Percentiles rank a stretch among this genome's conserved stretches.
phyloP scores from a whole-genome alignment of 2,888 invertebrate genomes.

The Julus scanicus region DNA sequence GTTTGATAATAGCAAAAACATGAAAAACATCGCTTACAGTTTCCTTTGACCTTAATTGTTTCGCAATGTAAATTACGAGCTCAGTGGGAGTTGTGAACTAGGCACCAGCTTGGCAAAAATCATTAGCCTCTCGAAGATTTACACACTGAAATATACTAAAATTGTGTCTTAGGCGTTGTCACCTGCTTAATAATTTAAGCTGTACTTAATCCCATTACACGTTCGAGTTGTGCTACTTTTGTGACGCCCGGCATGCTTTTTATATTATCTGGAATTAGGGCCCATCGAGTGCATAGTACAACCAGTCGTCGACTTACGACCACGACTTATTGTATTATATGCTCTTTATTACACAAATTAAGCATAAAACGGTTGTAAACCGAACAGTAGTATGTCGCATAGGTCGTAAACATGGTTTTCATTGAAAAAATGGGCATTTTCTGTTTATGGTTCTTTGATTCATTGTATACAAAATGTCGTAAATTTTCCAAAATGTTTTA shows the following conservation, averaged over 20 bases:
- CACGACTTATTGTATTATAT: no score
- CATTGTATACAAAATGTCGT: no score
- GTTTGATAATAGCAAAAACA: conserved; percentile 42
- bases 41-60: conserved; percentile 50
- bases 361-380: no score
- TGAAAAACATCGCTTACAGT: conserved; percentile 46
- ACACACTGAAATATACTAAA: not conserved
- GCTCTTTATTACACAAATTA: no score
- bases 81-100: conserved; percentile 26
- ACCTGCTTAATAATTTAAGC: conserved; percentile 28
- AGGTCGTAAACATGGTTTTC: no score
- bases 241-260: not conserved
- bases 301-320: no score
- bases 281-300: no score
- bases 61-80: conserved; percentile 48
- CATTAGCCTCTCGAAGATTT: not conserved
- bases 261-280: not conserved
- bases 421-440: no score
- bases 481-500: no score
- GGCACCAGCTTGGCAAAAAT: conserved; percentile 36
- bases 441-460: no score
- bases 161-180: not conserved
- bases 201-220: not conserved
- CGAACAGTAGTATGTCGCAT: no score
- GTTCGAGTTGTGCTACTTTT: not conserved